Conservation (phyloP, 2,797 vertebrate species). For the Artibeus jamaicensis region DNA sequence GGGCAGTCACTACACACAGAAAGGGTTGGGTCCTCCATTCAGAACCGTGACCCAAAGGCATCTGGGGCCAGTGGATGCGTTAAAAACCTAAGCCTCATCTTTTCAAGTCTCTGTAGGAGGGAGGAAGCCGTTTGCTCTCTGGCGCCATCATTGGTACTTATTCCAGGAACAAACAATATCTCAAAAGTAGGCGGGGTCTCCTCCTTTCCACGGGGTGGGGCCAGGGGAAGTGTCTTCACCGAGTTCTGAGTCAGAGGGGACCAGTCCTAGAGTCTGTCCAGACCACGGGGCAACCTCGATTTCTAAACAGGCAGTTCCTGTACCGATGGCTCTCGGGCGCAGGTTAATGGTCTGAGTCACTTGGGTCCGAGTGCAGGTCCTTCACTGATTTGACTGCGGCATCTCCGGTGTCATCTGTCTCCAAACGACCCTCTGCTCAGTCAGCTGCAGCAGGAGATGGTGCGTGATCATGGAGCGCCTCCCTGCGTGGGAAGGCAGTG, state of each 20-base stretch:
- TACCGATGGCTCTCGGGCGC: not conserved
- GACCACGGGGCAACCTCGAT: fast-evolving
- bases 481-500: fast-evolving
- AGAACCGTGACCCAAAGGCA: not conserved
- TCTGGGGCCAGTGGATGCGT: not conserved
- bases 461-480: fast-evolving
- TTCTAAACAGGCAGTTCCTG: not conserved
- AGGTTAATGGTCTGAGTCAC: not conserved
- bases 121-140: not conserved
- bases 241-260: not conserved
- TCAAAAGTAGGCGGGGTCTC: fast-evolving
- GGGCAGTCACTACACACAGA: not conserved
- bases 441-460: not conserved
- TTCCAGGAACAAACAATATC: not conserved
- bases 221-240: not conserved
- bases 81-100: not conserved
- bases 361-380: not conserved
- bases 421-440: not conserved
- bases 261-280: fast-evolving
- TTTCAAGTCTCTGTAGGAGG: not conserved
- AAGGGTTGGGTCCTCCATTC: not conserved
- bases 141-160: not conserved
- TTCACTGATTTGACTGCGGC: not conserved
- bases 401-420: not conserved
- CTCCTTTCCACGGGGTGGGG: not conserved